Base-by-base conservation (phyloP, 2,797 vertebrate species). In the Centroberyx gerrardi region DNA sequence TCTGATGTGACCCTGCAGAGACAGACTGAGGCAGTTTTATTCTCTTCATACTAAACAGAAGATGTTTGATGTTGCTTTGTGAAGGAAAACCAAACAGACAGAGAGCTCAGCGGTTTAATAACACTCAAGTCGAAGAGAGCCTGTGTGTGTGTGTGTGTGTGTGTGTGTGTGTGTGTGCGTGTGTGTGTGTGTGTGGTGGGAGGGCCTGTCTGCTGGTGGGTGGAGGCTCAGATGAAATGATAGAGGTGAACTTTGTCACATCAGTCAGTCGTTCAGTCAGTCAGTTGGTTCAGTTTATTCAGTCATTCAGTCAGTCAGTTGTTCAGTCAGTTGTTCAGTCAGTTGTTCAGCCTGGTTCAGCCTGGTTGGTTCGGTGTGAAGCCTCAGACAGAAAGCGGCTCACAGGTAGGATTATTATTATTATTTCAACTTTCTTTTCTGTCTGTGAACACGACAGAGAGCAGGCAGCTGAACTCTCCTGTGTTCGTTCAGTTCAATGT, bases 201-300 rank as follows among this genome's bases (percentile, higher is more conserved):
- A 4, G 69, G 33, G 54, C 22, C 15, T 67, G 15, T 6, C 9
- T 15, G 15, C 42, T n/a, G 1, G 44, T 65, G 71, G 87, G 87
- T 2, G 55, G 82, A 29, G 68, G 8, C 64, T 71, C 14, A 58
- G 69, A 44, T 38, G 28, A 38, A 9, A 13, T 0, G 66, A 67
- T 49, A 69, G 61, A 46, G 28, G 49, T 80, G 76, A 83, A 83
- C 87, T 91, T 89, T 84, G 81, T 76, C 73, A 29, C 69, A 18
- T 28, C 22, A 54, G 52, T 78, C 46, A 68, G 56, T 80, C 36
- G 42, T 73, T 73, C 68, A 53, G 72, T 59, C 3, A 29, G 51
- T 44, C 10, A 52, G 52, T 51, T 22, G 22, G 22, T 22, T 51
- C 7, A 51, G 18, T n/a, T 8, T 8, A 8, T 18, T 18, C 7